These are phyloP conservation scores for Drosophila sordidula DNA, from an alignment of 2,888 invertebrate genomes.

Conservation along the genomic window DNA sequence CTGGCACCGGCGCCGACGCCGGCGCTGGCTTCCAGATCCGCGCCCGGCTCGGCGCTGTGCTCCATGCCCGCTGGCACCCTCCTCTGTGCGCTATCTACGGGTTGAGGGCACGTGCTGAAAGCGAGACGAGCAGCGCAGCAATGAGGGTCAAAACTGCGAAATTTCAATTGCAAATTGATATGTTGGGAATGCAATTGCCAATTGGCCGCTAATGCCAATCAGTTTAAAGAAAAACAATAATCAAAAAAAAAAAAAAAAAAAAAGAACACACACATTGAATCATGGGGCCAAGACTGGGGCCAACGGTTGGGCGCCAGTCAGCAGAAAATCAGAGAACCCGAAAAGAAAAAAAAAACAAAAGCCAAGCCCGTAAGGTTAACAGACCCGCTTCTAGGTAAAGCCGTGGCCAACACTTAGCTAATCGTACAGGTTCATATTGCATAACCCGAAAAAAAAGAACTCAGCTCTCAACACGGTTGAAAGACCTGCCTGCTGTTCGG, in stretches of 20 bases:
- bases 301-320: constrained; percentile 51
- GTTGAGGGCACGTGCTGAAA: constrained; percentile 47
- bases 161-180: constrained; percentile 60
- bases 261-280: constrained; percentile 23
- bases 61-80: constrained; percentile 36
- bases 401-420: constrained; percentile 5
- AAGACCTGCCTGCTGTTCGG: constrained; percentile 14
- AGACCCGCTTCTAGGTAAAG: constrained; percentile 42
- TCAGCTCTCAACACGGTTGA: constrained; percentile 3
- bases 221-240: constrained; percentile 12
- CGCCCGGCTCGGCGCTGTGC: constrained; percentile 22
- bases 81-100: constrained; percentile 12
- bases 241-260: neutral
- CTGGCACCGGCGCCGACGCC: neutral
- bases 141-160: constrained; percentile 21
- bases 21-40: constrained; percentile 34
- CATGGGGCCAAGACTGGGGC: constrained; percentile 22
- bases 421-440: constrained; percentile 22
- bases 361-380: constrained; percentile 43
- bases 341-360: constrained; percentile 1
- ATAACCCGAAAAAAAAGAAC: constrained; percentile 6
- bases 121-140: constrained; percentile 5
- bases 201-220: constrained; percentile 27
- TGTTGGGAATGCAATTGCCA: constrained; percentile 55
- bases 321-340: constrained; percentile 32